These are phyloP conservation scores for Aphelinus atriplicis DNA, from an alignment of 1,140 invertebrate species.

Conservation along the genomic window DNA sequence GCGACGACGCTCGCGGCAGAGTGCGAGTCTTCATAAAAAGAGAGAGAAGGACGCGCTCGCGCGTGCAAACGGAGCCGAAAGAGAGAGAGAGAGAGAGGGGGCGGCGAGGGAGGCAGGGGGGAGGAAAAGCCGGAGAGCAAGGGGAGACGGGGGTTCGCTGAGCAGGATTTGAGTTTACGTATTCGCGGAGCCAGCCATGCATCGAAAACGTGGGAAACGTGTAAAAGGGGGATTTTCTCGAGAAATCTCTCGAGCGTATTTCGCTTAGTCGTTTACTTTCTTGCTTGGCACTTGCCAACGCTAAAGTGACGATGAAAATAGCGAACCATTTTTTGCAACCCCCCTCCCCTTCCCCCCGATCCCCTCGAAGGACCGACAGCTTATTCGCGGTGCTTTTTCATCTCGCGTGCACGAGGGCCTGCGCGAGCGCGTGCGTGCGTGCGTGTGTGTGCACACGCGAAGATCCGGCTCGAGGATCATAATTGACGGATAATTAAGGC, in stretches of 20 bases:
- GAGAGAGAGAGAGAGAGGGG: background rate
- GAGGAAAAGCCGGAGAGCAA: slow-evolving; percentile 16
- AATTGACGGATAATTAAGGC: no score
- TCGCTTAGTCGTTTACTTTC: slow-evolving; percentile 42
- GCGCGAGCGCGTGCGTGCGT: background rate
- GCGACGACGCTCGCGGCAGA: background rate
- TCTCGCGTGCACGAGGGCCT: background rate
- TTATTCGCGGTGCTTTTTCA: background rate
- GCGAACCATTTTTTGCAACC: slow-evolving; percentile 16
- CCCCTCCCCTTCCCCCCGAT: background rate
- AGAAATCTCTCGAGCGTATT: slow-evolving; percentile 46
- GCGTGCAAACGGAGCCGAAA: background rate
- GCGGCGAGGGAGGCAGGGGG: slow-evolving; percentile 35
- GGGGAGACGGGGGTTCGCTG: background rate
- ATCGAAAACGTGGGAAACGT: slow-evolving; percentile 47
- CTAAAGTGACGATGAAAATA: slow-evolving; percentile 35
- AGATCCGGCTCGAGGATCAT: no score
- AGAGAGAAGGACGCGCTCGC: background rate
- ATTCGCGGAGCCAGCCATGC: slow-evolving; percentile 40
- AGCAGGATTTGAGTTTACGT: slow-evolving; percentile 39
- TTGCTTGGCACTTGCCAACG: slow-evolving; percentile 28
- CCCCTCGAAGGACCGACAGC: background rate
- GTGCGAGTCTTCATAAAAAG: slow-evolving; percentile 13
- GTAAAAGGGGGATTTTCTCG: slow-evolving; percentile 47
- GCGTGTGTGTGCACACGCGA: background rate